These are phyloP conservation scores for Caenorhabditis sp. DNA, from an alignment of 2,888 invertebrate genomes.

Conservation along the genomic window DNA sequence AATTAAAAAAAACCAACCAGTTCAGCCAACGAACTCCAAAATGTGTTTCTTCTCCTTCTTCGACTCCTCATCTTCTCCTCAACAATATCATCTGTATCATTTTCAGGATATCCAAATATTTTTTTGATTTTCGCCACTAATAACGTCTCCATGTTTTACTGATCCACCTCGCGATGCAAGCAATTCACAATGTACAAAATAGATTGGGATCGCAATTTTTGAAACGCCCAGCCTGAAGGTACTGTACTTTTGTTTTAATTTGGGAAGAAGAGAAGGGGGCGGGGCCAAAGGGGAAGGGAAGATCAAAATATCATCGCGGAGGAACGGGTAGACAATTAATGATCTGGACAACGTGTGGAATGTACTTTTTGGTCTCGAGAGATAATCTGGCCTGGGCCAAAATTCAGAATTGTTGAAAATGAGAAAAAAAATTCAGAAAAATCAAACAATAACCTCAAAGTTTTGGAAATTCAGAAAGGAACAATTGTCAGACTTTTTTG, in stretches of 20 bases:
- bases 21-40: conserved; percentile 17
- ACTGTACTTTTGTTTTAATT: background rate
- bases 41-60: background rate
- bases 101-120: conserved; percentile 13
- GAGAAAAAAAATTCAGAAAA: too few species aligned
- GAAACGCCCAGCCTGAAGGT: background rate
- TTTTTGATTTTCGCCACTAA: conserved; percentile 19
- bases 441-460: too few species aligned
- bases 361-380: too few species aligned
- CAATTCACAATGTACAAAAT: conserved; percentile 32
- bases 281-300: too few species aligned
- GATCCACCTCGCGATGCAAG: conserved; percentile 25
- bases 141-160: conserved; percentile 15
- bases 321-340: too few species aligned
- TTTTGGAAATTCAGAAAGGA: too few species aligned
- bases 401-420: too few species aligned
- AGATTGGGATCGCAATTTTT: conserved; percentile 37
- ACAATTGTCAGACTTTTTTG: too few species aligned
- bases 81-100: conserved; percentile 20
- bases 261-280: too few species aligned
- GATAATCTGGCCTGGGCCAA: too few species aligned
- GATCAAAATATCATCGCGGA: too few species aligned
- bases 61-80: conserved; percentile 9
- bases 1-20: conserved; percentile 21
- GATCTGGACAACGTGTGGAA: too few species aligned